Conservation (phyloP, 2,113 vertebrate genomes). For the Phrynosoma blainvillii region DNA sequence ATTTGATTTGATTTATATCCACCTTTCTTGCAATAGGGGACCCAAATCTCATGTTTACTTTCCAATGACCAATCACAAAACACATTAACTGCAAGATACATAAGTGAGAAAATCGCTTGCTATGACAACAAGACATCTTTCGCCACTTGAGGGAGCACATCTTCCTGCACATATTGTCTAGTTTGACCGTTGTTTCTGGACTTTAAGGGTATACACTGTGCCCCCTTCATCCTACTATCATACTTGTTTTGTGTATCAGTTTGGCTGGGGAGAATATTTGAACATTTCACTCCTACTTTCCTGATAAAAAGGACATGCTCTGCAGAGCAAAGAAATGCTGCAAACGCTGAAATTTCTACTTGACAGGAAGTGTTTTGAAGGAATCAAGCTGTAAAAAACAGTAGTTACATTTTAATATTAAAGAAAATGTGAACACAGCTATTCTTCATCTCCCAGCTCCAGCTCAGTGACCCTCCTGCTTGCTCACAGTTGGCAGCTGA, state of each 20-base stretch:
- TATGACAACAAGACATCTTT: too few relatives aligned
- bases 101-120: too few relatives aligned
- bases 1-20: too few relatives aligned
- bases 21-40: too few relatives aligned
- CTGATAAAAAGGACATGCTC: neutral
- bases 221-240: neutral
- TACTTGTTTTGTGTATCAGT: neutral
- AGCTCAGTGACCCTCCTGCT: conserved; percentile 4
- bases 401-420: conserved; percentile 51
- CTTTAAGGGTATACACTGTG: neutral
- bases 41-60: too few relatives aligned
- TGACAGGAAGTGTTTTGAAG: conserved; percentile 43
- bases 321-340: conserved; percentile 63
- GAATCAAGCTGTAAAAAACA: conserved; percentile 46
- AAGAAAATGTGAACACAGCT: conserved; percentile 30
- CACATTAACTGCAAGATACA: too few relatives aligned
- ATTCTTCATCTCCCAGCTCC: neutral
- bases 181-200: too few relatives aligned
- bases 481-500: conserved; percentile 22
- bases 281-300: neutral
- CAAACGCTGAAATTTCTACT: conserved; percentile 53
- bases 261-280: neutral
- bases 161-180: too few relatives aligned
- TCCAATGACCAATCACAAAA: too few relatives aligned
- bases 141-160: too few relatives aligned